Percentiles rank a stretch among this genome's conserved stretches.
These are phyloP conservation scores for Physocephala rufipes DNA, from an alignment of 2,888 invertebrate genomes.

Conservation along the genomic window DNA sequence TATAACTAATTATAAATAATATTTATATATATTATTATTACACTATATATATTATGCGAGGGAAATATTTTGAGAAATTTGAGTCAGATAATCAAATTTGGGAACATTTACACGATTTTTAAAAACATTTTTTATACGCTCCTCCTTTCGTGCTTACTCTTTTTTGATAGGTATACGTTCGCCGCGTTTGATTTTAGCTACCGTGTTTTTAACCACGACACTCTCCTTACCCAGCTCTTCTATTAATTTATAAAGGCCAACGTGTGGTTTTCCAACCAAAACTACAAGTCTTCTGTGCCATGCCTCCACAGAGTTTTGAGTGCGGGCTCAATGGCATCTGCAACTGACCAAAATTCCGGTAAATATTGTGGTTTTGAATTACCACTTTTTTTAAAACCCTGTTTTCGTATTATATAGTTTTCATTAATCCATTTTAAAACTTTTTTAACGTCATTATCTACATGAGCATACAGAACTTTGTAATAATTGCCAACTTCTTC, in stretches of 20 bases:
- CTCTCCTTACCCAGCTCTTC: slow-evolving; percentile 2
- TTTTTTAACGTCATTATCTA: background rate
- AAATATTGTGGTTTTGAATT: slow-evolving; percentile 1
- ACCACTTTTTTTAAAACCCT: background rate
- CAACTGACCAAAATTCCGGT: slow-evolving; percentile 10
- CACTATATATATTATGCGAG: too few species aligned
- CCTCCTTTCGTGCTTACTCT: too few species aligned
- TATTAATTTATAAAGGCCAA: background rate
- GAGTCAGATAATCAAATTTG: too few species aligned
- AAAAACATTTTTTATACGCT: too few species aligned
- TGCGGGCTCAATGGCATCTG: background rate
- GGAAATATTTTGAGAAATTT: too few species aligned
- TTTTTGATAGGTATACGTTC: too few species aligned
- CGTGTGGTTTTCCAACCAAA: slow-evolving; percentile 4
- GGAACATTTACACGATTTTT: too few species aligned
- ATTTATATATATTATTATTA: too few species aligned
- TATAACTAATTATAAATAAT: too few species aligned
- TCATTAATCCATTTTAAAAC: background rate
- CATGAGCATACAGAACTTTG: background rate
- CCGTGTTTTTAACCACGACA: background rate
- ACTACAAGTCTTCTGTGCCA: background rate
- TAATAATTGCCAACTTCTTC: background rate
- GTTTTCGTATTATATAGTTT: background rate
- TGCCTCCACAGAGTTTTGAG: too few species aligned
- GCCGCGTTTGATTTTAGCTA: background rate